phyloP scores from a whole-genome alignment of 2,797 vertebrate genomes.

The Anisognathus igniventris region DNA sequence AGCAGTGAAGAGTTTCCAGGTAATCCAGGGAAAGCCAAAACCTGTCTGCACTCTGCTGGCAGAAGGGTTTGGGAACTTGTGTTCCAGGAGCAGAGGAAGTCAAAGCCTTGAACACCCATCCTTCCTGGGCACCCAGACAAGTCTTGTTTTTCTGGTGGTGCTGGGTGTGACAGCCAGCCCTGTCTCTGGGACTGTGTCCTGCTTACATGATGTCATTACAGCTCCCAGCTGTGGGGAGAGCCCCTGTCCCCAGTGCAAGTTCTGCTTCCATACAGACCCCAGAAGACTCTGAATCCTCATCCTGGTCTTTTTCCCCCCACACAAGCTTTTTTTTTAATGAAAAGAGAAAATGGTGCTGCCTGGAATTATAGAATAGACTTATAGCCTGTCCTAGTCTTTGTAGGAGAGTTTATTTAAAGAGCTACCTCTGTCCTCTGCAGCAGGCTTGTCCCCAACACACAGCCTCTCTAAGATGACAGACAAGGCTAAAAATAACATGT shows the following conservation, averaged over 20 bases:
- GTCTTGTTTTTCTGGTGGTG: background rate
- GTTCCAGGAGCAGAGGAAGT: background rate
- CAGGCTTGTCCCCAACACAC: background rate
- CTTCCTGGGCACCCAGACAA: background rate
- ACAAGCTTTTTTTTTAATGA: background rate
- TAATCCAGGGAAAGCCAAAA: background rate
- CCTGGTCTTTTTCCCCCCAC: accelerated
- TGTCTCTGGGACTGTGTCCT: background rate
- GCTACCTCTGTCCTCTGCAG: slow-evolving; percentile 32
- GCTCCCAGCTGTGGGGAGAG: background rate
- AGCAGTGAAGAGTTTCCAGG: background rate
- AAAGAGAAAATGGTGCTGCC: background rate
- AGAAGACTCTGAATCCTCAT: background rate
- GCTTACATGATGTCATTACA: background rate
- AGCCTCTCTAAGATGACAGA: slow-evolving; percentile 33
- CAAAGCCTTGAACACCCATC: background rate
- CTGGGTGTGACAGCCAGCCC: accelerated
- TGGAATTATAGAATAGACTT: background rate
- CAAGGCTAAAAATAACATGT: slow-evolving; percentile 42
- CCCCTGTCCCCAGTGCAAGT: background rate
- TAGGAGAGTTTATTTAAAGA: slow-evolving; percentile 38
- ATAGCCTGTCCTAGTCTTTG: background rate
- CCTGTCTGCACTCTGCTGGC: background rate
- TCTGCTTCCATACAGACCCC: background rate
- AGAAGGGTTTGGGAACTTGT: background rate